Conservation (phyloP, 2,888 invertebrate species). For the Autographa gamma region DNA sequence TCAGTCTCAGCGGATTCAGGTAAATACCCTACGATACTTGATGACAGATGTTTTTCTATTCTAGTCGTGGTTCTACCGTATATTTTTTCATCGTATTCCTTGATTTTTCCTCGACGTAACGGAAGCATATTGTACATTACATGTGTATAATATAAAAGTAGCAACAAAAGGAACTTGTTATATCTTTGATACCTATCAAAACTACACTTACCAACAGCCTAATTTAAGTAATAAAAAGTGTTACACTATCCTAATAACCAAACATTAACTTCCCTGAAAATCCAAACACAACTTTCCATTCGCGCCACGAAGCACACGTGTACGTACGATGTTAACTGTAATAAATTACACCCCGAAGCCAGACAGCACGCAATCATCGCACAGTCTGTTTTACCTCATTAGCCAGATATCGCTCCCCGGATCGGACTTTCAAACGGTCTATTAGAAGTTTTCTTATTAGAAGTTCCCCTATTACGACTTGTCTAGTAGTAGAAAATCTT, state of each 20-base stretch:
- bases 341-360: conserved; percentile 55
- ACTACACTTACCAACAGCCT: too few relatives aligned
- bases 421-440: conserved; percentile 83
- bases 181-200: too few relatives aligned
- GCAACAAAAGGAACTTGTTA: too few relatives aligned
- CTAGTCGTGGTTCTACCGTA: too few relatives aligned
- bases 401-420: conserved; percentile 77
- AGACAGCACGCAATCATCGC: conserved; percentile 71
- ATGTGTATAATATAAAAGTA: too few relatives aligned
- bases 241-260: not conserved
- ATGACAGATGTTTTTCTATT: too few relatives aligned
- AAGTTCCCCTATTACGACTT: conserved; percentile 84
- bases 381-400: conserved; percentile 78
- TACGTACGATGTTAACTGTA: conserved; percentile 25
- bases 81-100: too few relatives aligned
- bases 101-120: too few relatives aligned
- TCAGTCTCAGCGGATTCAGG: too few relatives aligned
- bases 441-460: conserved; percentile 88
- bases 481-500: conserved; percentile 74
- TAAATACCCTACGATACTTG: too few relatives aligned
- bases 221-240: not conserved
- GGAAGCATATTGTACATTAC: too few relatives aligned
- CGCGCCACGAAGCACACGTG: conserved; percentile 24
- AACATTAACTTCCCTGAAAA: not conserved
- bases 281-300: conserved; percentile 3